These are phyloP conservation scores for Argyra leucocephala DNA, from an alignment of 2,888 invertebrate species.

Conservation along the genomic window DNA sequence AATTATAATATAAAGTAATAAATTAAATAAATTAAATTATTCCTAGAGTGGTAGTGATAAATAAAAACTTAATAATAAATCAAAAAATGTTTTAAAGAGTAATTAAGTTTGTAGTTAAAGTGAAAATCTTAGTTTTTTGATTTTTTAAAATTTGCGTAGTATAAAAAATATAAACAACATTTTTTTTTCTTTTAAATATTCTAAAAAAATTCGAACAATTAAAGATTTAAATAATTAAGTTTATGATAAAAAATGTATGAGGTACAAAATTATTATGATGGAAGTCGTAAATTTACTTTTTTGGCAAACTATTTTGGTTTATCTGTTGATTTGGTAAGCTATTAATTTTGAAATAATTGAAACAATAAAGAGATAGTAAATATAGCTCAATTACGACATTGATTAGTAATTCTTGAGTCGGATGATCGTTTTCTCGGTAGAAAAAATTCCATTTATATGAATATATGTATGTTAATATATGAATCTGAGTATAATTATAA, in stretches of 20 bases:
- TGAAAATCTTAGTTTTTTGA: no score
- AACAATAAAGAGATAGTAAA: background rate
- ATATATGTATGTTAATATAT: background rate
- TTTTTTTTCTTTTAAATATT: background rate
- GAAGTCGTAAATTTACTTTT: slow-evolving; percentile 60
- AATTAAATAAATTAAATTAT: no score
- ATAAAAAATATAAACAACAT: background rate
- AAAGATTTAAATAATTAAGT: background rate
- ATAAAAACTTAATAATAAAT: background rate
- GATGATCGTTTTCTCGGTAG: background rate
- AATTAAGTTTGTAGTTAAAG: background rate
- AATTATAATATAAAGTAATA: no score
- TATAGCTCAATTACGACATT: slow-evolving; percentile 1
- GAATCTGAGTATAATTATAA: background rate
- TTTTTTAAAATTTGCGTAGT: no score
- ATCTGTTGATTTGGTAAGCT: slow-evolving; percentile 68
- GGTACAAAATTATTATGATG: slow-evolving; percentile 50
- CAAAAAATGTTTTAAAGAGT: background rate
- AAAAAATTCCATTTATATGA: background rate
- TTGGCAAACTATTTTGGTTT: slow-evolving; percentile 59
- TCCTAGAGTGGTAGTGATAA: no score
- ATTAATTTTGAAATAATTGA: background rate
- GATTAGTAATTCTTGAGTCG: background rate
- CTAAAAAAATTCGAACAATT: background rate
- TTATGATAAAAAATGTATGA: background rate